Conservation (phyloP, 1,140 invertebrate species). For the Hetaerina americana region DNA sequence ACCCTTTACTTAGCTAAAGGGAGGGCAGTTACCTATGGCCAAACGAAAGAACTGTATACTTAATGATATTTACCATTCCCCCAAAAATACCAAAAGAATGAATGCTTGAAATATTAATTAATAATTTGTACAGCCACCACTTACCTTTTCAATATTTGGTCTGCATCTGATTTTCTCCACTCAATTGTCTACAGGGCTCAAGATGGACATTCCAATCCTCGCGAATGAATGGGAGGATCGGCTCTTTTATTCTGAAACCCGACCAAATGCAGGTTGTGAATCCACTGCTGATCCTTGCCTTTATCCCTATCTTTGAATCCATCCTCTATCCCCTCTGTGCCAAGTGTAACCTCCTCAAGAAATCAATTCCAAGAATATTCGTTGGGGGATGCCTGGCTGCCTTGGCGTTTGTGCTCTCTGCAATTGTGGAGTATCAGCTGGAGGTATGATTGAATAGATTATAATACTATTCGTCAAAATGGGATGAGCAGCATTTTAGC, state of each 20-base stretch:
- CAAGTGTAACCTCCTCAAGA: constrained; percentile 38
- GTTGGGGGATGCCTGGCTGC: constrained; percentile 73
- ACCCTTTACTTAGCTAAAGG: too few species aligned
- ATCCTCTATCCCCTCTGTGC: constrained; percentile 47
- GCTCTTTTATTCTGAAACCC: constrained; percentile 52
- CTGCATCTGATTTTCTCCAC: background rate
- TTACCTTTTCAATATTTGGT: too few species aligned
- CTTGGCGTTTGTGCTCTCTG: constrained; percentile 76
- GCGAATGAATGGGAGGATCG: constrained; percentile 72
- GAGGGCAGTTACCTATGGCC: too few species aligned
- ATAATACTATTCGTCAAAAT: background rate
- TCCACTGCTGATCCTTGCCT: constrained; percentile 67
- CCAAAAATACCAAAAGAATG: too few species aligned
- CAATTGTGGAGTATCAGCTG: constrained; percentile 63
- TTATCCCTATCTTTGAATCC: constrained; percentile 79
- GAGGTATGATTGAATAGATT: constrained; percentile 37
- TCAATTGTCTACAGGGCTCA: constrained; percentile 54
- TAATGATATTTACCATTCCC: too few species aligned
- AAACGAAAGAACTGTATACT: too few species aligned
- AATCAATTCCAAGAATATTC: constrained; percentile 61
- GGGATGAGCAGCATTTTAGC: too few species aligned
- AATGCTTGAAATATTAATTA: too few species aligned
- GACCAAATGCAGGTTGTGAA: constrained; percentile 87
- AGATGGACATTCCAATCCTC: constrained; percentile 91
- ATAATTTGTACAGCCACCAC: too few species aligned